Evolutionary conservation across 2,888 invertebrate species (phyloP).

Genomic region (Apamea sordens): DNA sequence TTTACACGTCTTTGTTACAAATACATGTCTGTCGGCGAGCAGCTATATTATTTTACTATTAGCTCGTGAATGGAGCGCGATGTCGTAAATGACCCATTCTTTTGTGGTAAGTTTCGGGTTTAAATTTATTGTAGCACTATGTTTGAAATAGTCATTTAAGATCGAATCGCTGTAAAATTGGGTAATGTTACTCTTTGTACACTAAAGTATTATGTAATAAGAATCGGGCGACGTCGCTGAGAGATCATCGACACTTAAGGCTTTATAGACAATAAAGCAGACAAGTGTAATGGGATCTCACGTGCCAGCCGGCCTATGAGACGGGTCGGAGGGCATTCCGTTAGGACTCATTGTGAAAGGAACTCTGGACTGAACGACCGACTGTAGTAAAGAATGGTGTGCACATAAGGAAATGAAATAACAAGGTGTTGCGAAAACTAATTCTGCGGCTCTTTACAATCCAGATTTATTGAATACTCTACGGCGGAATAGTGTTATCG

Average conservation of each 20-base stretch:
- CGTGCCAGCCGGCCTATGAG: conserved; percentile 75
- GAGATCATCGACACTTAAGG: conserved; percentile 82
- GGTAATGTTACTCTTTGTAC: conserved; percentile 70
- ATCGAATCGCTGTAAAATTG: conserved; percentile 72
- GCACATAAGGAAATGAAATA: conserved; percentile 60
- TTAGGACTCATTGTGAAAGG: conserved; percentile 69
- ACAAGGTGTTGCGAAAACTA: conserved; percentile 41
- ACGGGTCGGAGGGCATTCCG: conserved; percentile 78
- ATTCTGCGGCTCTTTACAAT: conserved; percentile 40
- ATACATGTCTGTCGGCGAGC: conserved; percentile 80
- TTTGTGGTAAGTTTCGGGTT: conserved; percentile 78
- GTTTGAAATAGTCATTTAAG: conserved; percentile 74
- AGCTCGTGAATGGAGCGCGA: conserved; percentile 80
- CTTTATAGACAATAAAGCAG: conserved; percentile 87
- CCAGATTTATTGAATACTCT: conserved; percentile 22
- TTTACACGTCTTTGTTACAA: conserved; percentile 87
- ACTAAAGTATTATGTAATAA: conserved; percentile 72
- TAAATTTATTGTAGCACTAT: conserved; percentile 78
- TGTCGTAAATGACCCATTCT: conserved; percentile 84
- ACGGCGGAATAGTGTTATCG: conserved; percentile 11
- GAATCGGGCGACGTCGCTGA: conserved; percentile 70
- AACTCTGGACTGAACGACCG: conserved; percentile 59
- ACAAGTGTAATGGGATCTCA: conserved; percentile 84
- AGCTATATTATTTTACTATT: conserved; percentile 85
- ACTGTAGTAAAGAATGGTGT: conserved; percentile 58